Evolutionary conservation across 64 coral and sea anemone genomes (phyloP), one percentile per base, ranked within the genome.

Genomic region (Exaiptasia diaphana): DNA sequence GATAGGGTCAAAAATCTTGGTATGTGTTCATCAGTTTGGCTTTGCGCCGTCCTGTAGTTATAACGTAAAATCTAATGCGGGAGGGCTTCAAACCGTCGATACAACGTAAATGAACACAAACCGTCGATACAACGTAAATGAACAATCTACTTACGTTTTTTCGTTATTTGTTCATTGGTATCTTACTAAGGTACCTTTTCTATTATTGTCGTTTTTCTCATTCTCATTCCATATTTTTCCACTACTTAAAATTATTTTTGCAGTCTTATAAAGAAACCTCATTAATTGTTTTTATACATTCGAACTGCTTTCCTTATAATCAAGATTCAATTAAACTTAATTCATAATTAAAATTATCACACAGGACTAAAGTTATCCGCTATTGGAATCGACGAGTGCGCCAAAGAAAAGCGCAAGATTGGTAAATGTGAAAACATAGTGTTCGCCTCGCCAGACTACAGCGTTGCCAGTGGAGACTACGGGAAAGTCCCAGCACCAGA

Each of bases 381-480:
- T 14, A 88, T 99, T 67, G 95, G 95, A 24, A 85, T 99, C 18
- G 95, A 99, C 36, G 74, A 88, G 35, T 99, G 95, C 45, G 88
- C 85, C 9, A 71, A 88, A 26, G 95, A 92, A 59, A 83, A 42
- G 20, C 63, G 74, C 24, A 75, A 82, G 42, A 72, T 88, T 50
- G 95, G 95, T 1, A 73, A 36, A 30, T 91, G 89, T 60, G 55
- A 26, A 0, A 99, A 99, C 50, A 40, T 85, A 20, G 79, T 99
- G 14, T 45, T 58, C 40, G 82, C 54, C 14, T 85, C 60, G 25
- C 74, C 73, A 12, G 71, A 83, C 17, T 99, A 82, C 74, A 81
- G 53, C 23, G 85, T 99, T 7, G 95, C 86, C 1, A 99, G 89
- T 53, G 90, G 95, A 59, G 80, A 99, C 26, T 89, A 88, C 50